Evolutionary conservation across 2,113 vertebrate genomes (phyloP), one percentile per base, ranked within the genome.

Genomic region (Myiozetetes cayanensis): DNA sequence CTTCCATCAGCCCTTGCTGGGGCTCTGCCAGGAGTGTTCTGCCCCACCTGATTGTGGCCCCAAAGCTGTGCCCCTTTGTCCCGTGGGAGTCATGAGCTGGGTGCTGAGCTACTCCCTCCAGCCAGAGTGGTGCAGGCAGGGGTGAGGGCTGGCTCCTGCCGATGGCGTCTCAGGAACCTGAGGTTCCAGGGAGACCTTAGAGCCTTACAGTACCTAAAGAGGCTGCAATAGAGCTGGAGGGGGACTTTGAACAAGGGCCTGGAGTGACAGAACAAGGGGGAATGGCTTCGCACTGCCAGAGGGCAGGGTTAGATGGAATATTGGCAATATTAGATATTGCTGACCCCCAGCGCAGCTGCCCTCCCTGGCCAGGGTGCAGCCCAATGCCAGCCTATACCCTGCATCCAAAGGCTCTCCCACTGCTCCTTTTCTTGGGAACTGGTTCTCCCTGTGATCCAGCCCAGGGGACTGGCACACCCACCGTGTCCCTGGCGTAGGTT

Each of bases 111-210:
- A 71, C 25, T 76, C 25, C 17, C 61, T 35, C 63, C 47, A 43
- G 21, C 35, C 0, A 0, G 25, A 43, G 41, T 1, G 0, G 71
- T 49, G 71, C 55, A 62, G 47, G 47, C 39, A 62, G 30, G 30
- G 4, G 14, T 41, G n/a, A 47, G 28, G 25, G 21, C 55, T 70
- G 41, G 30, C 55, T 47, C 78, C 21, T 67, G 6, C n/a, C 1
- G 1, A 8, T 55, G 47, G 25, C 25, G 23, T 15, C 14, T 55
- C 22, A 4, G 63, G 10, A 23, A 55, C 17, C 47, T 3, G 6
- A 35, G 55, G 41, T 18, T 76, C 25, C 47, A 33, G 41, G 41
- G 47, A 68, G 18, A 23, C 25, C 9, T 27, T 14, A 23, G 17
- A 70, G 17, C 47, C 53, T 55, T 76, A 12, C 35, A 63, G 31